phyloP scores from a whole-genome alignment of 2,797 vertebrate genomes.

The Spea hammondii region DNA sequence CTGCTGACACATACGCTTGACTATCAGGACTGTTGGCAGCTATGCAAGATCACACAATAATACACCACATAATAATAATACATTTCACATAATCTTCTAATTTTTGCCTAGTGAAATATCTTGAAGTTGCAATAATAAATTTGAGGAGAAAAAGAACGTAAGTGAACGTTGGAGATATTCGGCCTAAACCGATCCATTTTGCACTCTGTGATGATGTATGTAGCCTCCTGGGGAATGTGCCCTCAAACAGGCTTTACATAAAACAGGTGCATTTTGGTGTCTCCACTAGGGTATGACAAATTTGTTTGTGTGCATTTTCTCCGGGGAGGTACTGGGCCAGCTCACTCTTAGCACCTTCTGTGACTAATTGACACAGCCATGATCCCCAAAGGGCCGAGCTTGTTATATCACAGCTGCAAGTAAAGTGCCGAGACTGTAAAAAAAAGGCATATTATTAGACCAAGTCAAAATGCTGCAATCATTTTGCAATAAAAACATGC shows the following conservation, averaged over 20 bases:
- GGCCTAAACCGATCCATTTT: too few species aligned
- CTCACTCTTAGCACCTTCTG: slow-evolving; percentile 36
- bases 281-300: slow-evolving; percentile 38
- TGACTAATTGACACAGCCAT: slow-evolving; percentile 39
- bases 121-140: too few species aligned
- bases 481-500: slow-evolving; percentile 20
- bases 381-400: slow-evolving; percentile 33
- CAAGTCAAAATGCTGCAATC: slow-evolving; percentile 49
- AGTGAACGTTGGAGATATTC: too few species aligned
- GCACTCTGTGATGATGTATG: not conserved
- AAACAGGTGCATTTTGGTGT: slow-evolving; percentile 36
- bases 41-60: too few species aligned
- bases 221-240: slow-evolving; percentile 1
- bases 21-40: too few species aligned
- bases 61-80: not conserved
- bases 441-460: slow-evolving; percentile 50
- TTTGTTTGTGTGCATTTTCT: slow-evolving; percentile 42
- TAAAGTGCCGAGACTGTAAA: slow-evolving; percentile 33
- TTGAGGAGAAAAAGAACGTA: too few species aligned
- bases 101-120: too few species aligned
- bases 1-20: too few species aligned
- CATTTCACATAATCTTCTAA: not conserved
- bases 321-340: slow-evolving; percentile 13
- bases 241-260: slow-evolving; percentile 13
- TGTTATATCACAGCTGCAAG: slow-evolving; percentile 29